Evolutionary conservation across 2,113 vertebrate species (phyloP), one percentile per base, ranked within the genome.

Genomic region (Microcebus murinus): DNA sequence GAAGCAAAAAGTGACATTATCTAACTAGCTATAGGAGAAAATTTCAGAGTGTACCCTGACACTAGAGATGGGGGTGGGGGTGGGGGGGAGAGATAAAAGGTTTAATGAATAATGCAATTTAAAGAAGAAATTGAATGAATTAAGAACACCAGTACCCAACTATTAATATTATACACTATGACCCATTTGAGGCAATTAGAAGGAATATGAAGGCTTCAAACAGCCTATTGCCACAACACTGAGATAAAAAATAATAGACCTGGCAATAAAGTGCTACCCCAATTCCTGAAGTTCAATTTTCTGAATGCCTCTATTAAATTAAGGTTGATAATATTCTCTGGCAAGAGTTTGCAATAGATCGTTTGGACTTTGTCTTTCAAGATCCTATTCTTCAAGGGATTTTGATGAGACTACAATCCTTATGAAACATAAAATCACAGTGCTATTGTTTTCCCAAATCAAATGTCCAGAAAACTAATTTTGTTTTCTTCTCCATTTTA

Each of bases 71-170:
- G 31, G 4, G 14, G 23, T 61, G 6, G 20, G 34, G 45, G 45
- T 45, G 1, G 45, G 45, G 8, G 8, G 18, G 8, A 52, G 17
- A 52, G 12, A 67, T 7, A 50, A 4, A 83, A 71, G 4, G 4
- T 2, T 95, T 74, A 76, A 65, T 80, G 14, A 42, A 36, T 61
- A 77, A 34, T 91, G 21, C 4, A 81, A 77, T 39, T 61, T 65
- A 96, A 97, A 87, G 65, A 36, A 36, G 20, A 71, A 77, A 50
- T 18, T 59, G 73, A 92, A n/a, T 81, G 15, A 82, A 18, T 50
- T 70, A 61, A 89, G 67, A 89, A 48, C 39, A 80, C 31, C 14
- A 94, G 4, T 57, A 55, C n/a, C 29, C 9, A 88, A 39, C 52
- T 94, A 11, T 52, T 50, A n/a, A 59, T 81, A 29, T 20, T 21